Base-by-base conservation (phyloP, 2,888 invertebrate species). In the Malthinus seriepunctatus region DNA sequence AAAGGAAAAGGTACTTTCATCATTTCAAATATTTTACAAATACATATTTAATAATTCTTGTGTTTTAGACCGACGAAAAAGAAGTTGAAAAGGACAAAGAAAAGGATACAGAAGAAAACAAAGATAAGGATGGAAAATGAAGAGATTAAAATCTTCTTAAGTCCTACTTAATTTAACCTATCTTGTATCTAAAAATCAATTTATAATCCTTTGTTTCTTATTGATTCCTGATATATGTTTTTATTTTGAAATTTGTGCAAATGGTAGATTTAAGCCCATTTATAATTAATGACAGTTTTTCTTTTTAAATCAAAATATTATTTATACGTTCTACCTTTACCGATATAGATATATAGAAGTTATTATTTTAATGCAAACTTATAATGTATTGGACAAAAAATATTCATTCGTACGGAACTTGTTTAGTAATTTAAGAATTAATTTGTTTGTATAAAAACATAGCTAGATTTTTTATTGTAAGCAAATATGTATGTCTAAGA, bases 51-150 rank as follows among this genome's bases (percentile, higher is more conserved):
- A 34, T 11, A n/a, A 14, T 32, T 32, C 5, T 32, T 35, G 7
- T 38, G n/a, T 51, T 83, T n/a, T 80, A 91, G 88, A 88, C 88
- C 69, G 90, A 90, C 70, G 90, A 90, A 73, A 89, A 90, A 75
- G 90, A 90, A 69, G 88, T 86, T 69, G 80, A 80, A 59, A 77
- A 77, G 63, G 86, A 86, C 65, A 79, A 80, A 56, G 82, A 83
- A 63, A 83, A 82, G 69, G 82, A 84, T 66, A 86, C 87, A 67
- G 89, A 89, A 75, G 87, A 88, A 74, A 88, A 86, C 73, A 86
- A 86, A 78, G 85, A 88, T 72, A 88, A 87, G 73, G 86, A 86
- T 70, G 74, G 76, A 62, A 80, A 80, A 72, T 80, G 76, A 79
- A 74, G 66, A 64, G 67, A 59, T 63, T 62, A 61, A 67, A 8